Conservation (phyloP, 2,888 invertebrate species). For the Glaucopsyche alexis region DNA sequence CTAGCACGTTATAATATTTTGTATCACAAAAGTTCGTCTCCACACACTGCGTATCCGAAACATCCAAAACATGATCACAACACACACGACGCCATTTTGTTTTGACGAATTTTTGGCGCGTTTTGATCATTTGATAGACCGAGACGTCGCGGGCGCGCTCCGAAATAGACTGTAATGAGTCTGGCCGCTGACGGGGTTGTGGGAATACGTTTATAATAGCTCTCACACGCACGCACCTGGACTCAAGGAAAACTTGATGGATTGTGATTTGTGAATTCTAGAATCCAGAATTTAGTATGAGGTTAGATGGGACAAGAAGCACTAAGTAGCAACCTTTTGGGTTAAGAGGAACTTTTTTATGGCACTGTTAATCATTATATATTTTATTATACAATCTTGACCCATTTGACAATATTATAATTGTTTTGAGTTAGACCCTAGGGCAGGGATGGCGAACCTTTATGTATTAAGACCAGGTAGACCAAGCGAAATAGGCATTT, state of each 20-base stretch:
- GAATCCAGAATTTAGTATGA: too few relatives aligned
- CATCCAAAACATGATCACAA: slow-evolving; percentile 27
- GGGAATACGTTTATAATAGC: slow-evolving; percentile 13
- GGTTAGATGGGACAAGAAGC: too few relatives aligned
- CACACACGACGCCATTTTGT: slow-evolving; percentile 40
- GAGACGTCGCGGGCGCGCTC: slow-evolving; percentile 45
- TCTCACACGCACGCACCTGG: neutral
- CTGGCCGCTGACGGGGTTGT: slow-evolving; percentile 32
- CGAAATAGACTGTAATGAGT: slow-evolving; percentile 69
- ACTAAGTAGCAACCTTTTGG: too few relatives aligned
- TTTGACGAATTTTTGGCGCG: slow-evolving; percentile 41
- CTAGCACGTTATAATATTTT: neutral
- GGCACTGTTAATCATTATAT: too few relatives aligned
- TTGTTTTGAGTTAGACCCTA: too few relatives aligned
- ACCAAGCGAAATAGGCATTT: too few relatives aligned
- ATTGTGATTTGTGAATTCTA: neutral
- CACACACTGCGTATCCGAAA: slow-evolving; percentile 14
- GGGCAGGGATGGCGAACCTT: too few relatives aligned
- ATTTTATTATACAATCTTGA: too few relatives aligned
- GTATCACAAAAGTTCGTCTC: slow-evolving; percentile 4
- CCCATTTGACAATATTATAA: too few relatives aligned
- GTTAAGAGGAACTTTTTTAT: too few relatives aligned
- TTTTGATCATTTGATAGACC: slow-evolving; percentile 35
- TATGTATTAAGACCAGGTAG: too few relatives aligned
- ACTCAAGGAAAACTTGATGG: neutral